A percentile compares a stretch with the other conserved stretches of the same genome.
phyloP scores from a whole-genome alignment of 64 coral and sea anemone species.

The Pocillopora damicornis region DNA sequence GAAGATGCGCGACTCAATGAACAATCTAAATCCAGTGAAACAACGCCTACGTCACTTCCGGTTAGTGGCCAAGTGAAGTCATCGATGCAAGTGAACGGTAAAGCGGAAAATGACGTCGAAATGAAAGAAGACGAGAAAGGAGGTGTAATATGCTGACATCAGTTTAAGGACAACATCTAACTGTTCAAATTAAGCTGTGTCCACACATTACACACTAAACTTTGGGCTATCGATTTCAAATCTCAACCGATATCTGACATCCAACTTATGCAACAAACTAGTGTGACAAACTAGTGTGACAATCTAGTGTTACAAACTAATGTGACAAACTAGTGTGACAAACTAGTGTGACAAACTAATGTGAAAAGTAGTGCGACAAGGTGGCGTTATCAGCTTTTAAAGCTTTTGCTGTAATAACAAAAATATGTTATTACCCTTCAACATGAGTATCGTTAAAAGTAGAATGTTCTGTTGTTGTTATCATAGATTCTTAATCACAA shows the following conservation, averaged over 20 bases:
- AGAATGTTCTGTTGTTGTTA: not conserved
- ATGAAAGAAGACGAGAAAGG: slow-evolving; percentile 39
- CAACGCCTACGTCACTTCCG: not conserved
- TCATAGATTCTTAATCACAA: not conserved
- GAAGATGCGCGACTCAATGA: not conserved
- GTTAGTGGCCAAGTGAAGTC: not conserved
- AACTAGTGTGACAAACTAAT: not conserved
- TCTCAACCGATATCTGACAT: not conserved
- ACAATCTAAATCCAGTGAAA: not conserved
- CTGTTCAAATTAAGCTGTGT: not conserved
- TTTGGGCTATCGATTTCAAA: not conserved
- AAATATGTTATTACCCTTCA: too few relatives aligned
- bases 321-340: not conserved
- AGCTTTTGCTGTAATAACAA: too few relatives aligned
- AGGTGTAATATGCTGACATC: slow-evolving; percentile 27
- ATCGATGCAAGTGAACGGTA: slow-evolving; percentile 17
- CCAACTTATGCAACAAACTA: not conserved
- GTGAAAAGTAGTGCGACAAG: too few relatives aligned
- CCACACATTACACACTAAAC: not conserved
- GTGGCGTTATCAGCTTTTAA: too few relatives aligned
- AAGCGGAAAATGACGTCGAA: not conserved
- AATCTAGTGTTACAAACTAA: not conserved
- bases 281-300: not conserved
- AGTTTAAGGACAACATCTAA: not conserved
- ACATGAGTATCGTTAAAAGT: too few relatives aligned